Evolutionary conservation across 2,113 vertebrate species (phyloP).

Genomic region (Miniopterus natalensis): DNA sequence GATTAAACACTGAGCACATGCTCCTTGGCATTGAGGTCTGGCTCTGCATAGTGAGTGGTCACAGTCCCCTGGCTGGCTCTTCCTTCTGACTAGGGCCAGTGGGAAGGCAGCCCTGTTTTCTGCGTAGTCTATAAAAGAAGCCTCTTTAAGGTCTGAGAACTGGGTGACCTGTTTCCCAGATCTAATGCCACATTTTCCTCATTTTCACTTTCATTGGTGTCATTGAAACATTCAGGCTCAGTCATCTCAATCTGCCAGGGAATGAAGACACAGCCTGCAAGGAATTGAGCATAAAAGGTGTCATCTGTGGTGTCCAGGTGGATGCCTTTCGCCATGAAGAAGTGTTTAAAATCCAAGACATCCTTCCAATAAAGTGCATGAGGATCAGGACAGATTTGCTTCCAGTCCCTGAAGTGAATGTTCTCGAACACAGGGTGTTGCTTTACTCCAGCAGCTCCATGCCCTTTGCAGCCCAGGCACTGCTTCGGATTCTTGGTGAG

Average conservation of each 20-base stretch:
- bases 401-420: slow-evolving; percentile 94
- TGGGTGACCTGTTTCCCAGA: slow-evolving; percentile 84
- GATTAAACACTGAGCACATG: background rate
- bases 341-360: slow-evolving; percentile 93
- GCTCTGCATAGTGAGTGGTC: background rate
- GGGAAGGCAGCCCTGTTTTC: background rate
- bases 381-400: slow-evolving; percentile 92
- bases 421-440: slow-evolving; percentile 92
- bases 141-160: slow-evolving; percentile 91
- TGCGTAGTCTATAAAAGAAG: background rate
- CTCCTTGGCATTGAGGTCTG: background rate
- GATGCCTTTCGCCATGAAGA: slow-evolving; percentile 94
- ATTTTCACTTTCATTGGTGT: slow-evolving; percentile 91
- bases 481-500: slow-evolving; percentile 91
- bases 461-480: slow-evolving; percentile 89
- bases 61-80: background rate
- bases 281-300: slow-evolving; percentile 93
- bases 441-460: slow-evolving; percentile 89
- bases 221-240: slow-evolving; percentile 94
- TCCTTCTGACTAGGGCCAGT: background rate
- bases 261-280: slow-evolving; percentile 94
- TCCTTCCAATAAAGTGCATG: slow-evolving; percentile 94
- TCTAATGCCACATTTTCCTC: slow-evolving; percentile 89
- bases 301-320: slow-evolving; percentile 93
- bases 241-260: slow-evolving; percentile 96